Percentiles rank a stretch among this genome's conserved stretches.
These are phyloP conservation scores for Polydrusus cervinus DNA, from an alignment of 2,888 invertebrate species.

Conservation along the genomic window DNA sequence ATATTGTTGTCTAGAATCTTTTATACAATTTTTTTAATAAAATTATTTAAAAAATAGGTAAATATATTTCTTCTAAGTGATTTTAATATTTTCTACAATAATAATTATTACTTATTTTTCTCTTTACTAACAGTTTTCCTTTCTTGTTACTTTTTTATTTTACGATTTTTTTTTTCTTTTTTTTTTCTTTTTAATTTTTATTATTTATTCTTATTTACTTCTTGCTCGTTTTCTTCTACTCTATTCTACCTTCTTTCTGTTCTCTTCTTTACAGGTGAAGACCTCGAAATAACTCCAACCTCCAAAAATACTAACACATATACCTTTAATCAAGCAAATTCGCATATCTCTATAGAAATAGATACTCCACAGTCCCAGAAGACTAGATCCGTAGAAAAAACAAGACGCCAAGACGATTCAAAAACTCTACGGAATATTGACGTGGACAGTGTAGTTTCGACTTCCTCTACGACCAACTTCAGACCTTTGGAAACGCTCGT, in stretches of 20 bases:
- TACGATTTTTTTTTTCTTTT: background rate
- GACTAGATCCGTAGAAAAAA: background rate
- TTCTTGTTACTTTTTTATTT: too few species aligned
- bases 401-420: conserved; percentile 23
- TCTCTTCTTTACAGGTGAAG: conserved; percentile 43
- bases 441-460: background rate
- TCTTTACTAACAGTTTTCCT: conserved; percentile 8
- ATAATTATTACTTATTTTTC: background rate
- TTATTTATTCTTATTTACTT: conserved; percentile 4
- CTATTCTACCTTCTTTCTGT: conserved; percentile 45
- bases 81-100: too few species aligned
- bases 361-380: conserved; percentile 23
- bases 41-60: background rate
- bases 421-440: conserved; percentile 18
- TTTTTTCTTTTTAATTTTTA: conserved; percentile 29
- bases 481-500: conserved; percentile 56
- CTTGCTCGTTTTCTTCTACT: conserved; percentile 9
- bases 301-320: conserved; percentile 38
- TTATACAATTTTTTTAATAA: conserved; percentile 29
- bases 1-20: conserved; percentile 12
- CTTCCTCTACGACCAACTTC: conserved; percentile 26
- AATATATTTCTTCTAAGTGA: too few species aligned
- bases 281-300: conserved; percentile 22
- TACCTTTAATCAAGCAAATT: conserved; percentile 24
- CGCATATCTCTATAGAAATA: conserved; percentile 42